Evolutionary conservation across 2,797 vertebrate species (phyloP).

Genomic region (Clamator glandarius): DNA sequence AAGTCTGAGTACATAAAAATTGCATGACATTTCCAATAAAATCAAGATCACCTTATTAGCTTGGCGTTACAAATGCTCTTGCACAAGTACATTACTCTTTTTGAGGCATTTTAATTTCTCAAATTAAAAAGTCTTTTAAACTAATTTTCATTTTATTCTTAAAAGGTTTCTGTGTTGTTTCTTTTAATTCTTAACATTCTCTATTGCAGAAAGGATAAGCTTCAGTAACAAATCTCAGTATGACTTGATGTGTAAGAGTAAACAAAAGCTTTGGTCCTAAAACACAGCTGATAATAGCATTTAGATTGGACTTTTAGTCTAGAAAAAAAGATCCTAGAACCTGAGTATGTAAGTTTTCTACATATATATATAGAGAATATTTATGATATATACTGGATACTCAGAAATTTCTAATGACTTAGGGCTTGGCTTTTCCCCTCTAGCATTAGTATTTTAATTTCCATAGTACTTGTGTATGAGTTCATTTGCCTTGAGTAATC

Average conservation of each 20-base stretch:
- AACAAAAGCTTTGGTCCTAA: neutral
- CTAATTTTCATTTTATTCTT: neutral
- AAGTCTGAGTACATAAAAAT: neutral
- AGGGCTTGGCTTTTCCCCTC: neutral
- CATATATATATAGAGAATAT: too few relatives aligned
- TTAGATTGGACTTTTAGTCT: neutral
- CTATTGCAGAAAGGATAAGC: neutral
- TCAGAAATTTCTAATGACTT: neutral
- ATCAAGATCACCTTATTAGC: neutral
- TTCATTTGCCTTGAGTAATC: conserved; percentile 47
- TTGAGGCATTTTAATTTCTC: neutral
- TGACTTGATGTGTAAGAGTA: neutral
- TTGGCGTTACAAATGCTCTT: neutral
- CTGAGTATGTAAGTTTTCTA: neutral
- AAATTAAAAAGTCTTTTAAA: neutral
- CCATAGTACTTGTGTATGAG: neutral
- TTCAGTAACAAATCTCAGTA: neutral
- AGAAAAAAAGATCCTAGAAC: neutral
- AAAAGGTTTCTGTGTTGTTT: neutral
- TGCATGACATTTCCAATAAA: neutral
- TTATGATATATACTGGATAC: neutral
- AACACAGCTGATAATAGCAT: rapidly evolving
- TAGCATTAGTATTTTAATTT: conserved; percentile 31
- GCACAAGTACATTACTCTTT: neutral
- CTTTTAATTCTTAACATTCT: neutral